Conservation (phyloP, 1,140 invertebrate genomes). For the Dicyema japonicum region DNA sequence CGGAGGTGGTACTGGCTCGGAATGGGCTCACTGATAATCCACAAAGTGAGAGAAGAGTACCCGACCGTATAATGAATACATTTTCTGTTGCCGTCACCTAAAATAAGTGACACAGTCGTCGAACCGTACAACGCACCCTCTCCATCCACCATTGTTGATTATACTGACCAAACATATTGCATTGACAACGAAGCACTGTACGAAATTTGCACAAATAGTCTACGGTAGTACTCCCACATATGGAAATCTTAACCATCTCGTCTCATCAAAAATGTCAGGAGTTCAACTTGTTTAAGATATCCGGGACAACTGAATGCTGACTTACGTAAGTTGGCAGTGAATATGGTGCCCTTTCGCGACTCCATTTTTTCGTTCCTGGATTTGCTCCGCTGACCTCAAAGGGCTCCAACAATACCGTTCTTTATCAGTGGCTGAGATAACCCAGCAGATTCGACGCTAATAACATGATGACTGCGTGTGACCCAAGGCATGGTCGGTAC, state of each 20-base stretch:
- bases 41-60: slow-evolving; percentile 5
- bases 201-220: slow-evolving; percentile 32
- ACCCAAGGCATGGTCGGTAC: slow-evolving; percentile 34
- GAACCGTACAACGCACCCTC: slow-evolving; percentile 61
- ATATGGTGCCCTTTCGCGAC: slow-evolving; percentile 8
- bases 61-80: slow-evolving; percentile 46
- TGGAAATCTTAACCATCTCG: slow-evolving; percentile 32
- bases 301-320: slow-evolving; percentile 5
- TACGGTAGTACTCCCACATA: slow-evolving; percentile 30
- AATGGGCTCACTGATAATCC: background rate
- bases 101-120: slow-evolving; percentile 40
- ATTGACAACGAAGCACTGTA: slow-evolving; percentile 45
- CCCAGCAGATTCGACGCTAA: slow-evolving; percentile 5
- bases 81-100: slow-evolving; percentile 32
- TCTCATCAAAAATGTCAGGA: slow-evolving; percentile 25
- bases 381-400: slow-evolving; percentile 6
- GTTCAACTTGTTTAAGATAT: slow-evolving; percentile 22
- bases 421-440: slow-evolving; percentile 1
- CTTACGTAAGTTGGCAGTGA: slow-evolving; percentile 6
- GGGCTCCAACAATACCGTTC: slow-evolving; percentile 27
- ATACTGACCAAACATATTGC: slow-evolving; percentile 53
- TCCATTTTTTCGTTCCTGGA: slow-evolving; percentile 7
- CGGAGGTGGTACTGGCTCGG: slow-evolving; percentile 1
- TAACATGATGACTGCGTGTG: slow-evolving; percentile 32
- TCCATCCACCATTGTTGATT: slow-evolving; percentile 52